Evolutionary conservation across 2,113 vertebrate genomes (phyloP).

Genomic region (Mustelus asterias): DNA sequence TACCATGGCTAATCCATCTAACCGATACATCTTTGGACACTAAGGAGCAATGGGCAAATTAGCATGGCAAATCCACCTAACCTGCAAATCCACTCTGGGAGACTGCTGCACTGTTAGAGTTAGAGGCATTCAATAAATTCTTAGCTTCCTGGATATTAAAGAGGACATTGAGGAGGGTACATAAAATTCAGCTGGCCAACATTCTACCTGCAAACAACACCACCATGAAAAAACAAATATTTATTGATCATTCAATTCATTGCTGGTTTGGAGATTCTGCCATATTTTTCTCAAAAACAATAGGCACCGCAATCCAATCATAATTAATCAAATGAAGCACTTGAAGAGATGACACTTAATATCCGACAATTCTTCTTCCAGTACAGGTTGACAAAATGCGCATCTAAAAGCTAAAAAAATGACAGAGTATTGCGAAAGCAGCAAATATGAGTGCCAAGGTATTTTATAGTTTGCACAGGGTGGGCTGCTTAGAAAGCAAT

Average conservation of each 20-base stretch:
- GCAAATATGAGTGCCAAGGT: neutral
- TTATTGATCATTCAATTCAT: neutral
- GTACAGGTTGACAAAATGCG: neutral
- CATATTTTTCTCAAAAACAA: neutral
- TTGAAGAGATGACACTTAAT: neutral
- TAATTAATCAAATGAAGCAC: neutral
- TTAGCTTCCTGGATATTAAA: neutral
- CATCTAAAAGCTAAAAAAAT: neutral
- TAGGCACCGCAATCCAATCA: neutral
- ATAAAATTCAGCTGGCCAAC: neutral
- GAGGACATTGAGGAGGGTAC: neutral
- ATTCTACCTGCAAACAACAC: neutral
- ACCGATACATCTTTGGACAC: too few species aligned
- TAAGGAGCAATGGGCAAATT: too few species aligned
- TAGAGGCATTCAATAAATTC: neutral
- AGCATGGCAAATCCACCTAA: too few species aligned
- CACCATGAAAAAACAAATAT: neutral
- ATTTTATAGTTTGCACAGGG: neutral
- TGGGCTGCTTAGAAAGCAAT: neutral
- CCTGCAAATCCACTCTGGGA: neutral
- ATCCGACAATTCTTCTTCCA: neutral
- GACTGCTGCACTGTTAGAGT: neutral
- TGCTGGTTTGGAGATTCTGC: neutral
- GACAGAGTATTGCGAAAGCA: neutral
- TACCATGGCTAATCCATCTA: too few species aligned